Base-by-base conservation (phyloP, 2,113 vertebrate genomes). In the Scatophagus argus region DNA sequence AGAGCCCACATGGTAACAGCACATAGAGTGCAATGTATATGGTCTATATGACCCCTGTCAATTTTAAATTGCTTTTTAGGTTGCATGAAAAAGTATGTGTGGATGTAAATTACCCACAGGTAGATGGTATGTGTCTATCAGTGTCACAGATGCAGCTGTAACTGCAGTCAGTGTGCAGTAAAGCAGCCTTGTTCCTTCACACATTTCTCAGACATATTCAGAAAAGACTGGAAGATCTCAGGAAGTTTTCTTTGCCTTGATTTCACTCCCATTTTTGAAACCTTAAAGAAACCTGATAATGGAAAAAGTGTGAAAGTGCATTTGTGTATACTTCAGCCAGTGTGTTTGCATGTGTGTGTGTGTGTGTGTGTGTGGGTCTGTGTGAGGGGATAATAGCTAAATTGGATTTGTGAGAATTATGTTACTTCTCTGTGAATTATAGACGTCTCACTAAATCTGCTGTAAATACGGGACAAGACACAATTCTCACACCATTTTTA, bases 11-110 rank as follows among this genome's bases (percentile, higher is more conserved):
- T 27, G 31, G 59, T 61, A 43, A 39, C 55, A 54, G 58, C 19
- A 27, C 23, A 25, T 13, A 54, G 39, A 49, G 68, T 59, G 55
- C 25, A 46, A 36, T 38, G 25, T 63, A 13, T 27, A 13, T 27
- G 34, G 21, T 68, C 73, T 68, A 52, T 80, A 43, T 54, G 74
- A 79, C 54, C 58, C 51, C 69, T 63, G 38, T 60, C 79, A 34
- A 46, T 80, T n/a, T 88, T 61, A 68, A 60, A 65, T 75, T 4
- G 76, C 71, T 69, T 85, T 82, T 76, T 29, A 68, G 60, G 82
- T 52, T 1, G 5, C 17, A 66, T 44, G 16, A 54, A 70, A 51
- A 31, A 44, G 23, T 67, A 36, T 36, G 16, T 71, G 31, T 46
- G 25, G 49, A 72, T 54, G 34, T 32, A 51, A 31, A 38, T 79